Percentiles rank a stretch among this genome's conserved stretches.
Evolutionary conservation across 2,113 vertebrate species (phyloP).

Genomic region (Tragelaphus scriptus): DNA sequence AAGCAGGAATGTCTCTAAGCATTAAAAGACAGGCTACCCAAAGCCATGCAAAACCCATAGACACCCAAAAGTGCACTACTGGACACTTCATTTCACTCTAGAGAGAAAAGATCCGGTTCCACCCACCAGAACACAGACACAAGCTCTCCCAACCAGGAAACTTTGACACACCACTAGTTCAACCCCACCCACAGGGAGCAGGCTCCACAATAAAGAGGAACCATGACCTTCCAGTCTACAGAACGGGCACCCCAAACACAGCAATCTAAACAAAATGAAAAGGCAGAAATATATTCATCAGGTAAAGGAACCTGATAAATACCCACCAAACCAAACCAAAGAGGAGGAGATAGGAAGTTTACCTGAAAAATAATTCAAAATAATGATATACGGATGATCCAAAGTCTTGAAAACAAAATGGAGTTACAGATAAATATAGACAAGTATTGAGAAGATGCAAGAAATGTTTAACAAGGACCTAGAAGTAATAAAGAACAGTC

Average conservation of each 20-base stretch:
- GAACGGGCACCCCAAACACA: not conserved
- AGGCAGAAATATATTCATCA: not conserved
- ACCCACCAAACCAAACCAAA: not conserved
- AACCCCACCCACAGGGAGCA: not conserved
- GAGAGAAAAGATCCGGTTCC: not conserved
- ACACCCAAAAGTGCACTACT: not conserved
- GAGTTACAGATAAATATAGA: not conserved
- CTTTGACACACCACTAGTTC: not conserved
- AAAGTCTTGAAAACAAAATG: not conserved
- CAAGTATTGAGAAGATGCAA: not conserved
- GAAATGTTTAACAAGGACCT: not conserved
- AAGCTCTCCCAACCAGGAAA: not conserved
- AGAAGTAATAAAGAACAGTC: not conserved
- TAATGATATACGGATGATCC: not conserved
- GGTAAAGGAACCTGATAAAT: not conserved
- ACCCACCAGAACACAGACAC: not conserved
- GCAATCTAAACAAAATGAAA: not conserved
- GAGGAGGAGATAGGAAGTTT: not conserved
- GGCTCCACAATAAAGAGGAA: not conserved
- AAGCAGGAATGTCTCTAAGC: not conserved
- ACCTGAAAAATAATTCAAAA: not conserved
- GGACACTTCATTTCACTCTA: not conserved
- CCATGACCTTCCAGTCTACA: accelerated
- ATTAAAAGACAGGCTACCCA: not conserved
- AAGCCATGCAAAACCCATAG: not conserved